These are phyloP conservation scores for Rhineura floridana DNA, from an alignment of 2,113 vertebrate species.

Conservation along the genomic window DNA sequence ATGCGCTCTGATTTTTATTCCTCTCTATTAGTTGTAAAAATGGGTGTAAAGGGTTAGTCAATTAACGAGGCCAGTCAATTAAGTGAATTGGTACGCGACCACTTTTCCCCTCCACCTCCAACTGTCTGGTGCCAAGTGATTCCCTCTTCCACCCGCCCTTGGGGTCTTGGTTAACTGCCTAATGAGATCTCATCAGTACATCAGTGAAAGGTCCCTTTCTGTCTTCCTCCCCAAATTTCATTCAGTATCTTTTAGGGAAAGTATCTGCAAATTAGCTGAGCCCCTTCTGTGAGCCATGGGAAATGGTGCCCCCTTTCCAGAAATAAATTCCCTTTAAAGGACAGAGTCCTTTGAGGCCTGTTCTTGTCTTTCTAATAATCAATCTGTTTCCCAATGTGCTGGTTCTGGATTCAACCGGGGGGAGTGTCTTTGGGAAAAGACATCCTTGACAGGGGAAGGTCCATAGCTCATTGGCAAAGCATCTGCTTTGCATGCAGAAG, in stretches of 20 bases:
- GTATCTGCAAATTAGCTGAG: neutral
- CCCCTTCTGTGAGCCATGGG: neutral
- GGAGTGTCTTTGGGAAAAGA: neutral
- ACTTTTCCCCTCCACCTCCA: fast-evolving
- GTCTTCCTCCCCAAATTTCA: neutral
- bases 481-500: too few species aligned
- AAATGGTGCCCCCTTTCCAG: neutral
- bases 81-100: neutral
- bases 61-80: slow-evolving; percentile 43
- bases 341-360: neutral
- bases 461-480: too few species aligned
- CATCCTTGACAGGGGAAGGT: too few species aligned
- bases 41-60: slow-evolving; percentile 15
- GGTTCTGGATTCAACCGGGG: neutral
- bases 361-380: neutral
- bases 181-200: neutral
- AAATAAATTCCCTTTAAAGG: neutral
- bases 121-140: neutral
- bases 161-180: neutral
- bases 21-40: slow-evolving; percentile 15
- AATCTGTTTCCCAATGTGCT: neutral
- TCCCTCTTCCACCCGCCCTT: neutral
- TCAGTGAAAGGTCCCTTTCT: neutral
- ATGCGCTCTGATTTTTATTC: neutral
- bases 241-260: neutral